phyloP scores from a whole-genome alignment of 1,140 invertebrate species.

The Orchestia grillus region DNA sequence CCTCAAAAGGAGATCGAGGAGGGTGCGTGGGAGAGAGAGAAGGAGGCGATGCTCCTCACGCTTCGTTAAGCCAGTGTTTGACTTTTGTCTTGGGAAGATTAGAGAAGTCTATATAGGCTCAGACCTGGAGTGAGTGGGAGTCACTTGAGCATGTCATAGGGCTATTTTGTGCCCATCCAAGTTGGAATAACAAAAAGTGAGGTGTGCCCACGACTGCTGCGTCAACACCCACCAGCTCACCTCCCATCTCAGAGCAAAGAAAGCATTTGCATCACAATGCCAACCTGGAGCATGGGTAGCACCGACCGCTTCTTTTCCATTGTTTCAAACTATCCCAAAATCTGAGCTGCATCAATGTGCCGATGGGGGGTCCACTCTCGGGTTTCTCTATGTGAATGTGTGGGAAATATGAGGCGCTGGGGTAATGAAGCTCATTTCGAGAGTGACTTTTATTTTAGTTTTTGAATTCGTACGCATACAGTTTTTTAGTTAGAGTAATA shows the following conservation, averaged over 20 bases:
- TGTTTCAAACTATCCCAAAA: background rate
- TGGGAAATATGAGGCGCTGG: background rate
- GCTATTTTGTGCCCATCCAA: constrained; percentile 45
- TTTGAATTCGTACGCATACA: background rate
- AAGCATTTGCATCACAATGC: constrained; percentile 47
- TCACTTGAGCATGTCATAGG: constrained; percentile 55
- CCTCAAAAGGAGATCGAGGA: background rate
- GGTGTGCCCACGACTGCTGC: constrained; percentile 31
- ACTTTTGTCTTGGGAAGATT: constrained; percentile 47
- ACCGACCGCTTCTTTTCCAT: background rate
- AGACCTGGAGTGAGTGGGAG: constrained; percentile 31
- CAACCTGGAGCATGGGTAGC: background rate
- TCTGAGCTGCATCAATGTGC: background rate
- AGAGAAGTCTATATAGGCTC: constrained; percentile 52
- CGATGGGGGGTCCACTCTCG: background rate
- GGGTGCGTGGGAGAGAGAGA: constrained; percentile 18
- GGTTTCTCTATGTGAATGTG: background rate
- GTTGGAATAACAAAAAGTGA: constrained; percentile 32
- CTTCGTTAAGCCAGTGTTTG: constrained; percentile 55
- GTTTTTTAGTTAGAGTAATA: background rate
- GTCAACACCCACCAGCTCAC: constrained; percentile 12
- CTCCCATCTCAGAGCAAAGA: constrained; percentile 22
- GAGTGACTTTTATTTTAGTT: background rate
- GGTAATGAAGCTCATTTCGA: background rate
- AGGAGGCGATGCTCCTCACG: constrained; percentile 21